phyloP scores from a whole-genome alignment of 1,140 invertebrate genomes.

The Portunus trituberculatus region DNA sequence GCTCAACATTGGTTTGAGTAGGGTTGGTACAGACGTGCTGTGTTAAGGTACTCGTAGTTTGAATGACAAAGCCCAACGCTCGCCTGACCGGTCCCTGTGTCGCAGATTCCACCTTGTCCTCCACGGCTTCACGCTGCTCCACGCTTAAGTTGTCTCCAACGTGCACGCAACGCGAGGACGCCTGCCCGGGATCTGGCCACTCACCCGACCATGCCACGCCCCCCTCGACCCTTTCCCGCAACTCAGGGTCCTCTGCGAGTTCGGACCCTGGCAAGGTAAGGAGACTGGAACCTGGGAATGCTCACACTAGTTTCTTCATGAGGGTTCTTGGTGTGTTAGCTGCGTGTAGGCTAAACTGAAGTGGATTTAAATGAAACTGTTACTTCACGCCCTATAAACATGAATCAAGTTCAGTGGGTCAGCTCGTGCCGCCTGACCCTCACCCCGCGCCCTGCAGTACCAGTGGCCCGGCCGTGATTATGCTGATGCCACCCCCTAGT shows the following conservation, averaged over 20 bases:
- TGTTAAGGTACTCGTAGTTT: no score
- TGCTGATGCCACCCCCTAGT: no score
- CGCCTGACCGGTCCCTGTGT: not conserved
- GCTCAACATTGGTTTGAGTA: no score
- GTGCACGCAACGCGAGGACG: constrained; percentile 33
- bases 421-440: not conserved
- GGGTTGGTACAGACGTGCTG: no score
- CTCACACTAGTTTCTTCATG: no score
- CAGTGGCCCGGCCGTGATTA: no score
- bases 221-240: constrained; percentile 59
- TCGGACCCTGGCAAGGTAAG: constrained; percentile 51
- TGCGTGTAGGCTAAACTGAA: no score
- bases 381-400: not conserved
- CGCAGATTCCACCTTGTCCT: constrained; percentile 66
- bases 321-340: no score
- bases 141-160: constrained; percentile 62
- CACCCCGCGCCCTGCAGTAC: not conserved
- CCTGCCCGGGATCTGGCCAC: not conserved
- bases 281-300: no score
- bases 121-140: constrained; percentile 64
- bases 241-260: constrained; percentile 34
- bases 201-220: constrained; percentile 48
- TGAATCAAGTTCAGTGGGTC: not conserved
- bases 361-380: no score
- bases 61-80: no score